These are phyloP conservation scores for Zosterops hypoxanthus DNA, from an alignment of 2,113 vertebrate species.

Conservation along the genomic window DNA sequence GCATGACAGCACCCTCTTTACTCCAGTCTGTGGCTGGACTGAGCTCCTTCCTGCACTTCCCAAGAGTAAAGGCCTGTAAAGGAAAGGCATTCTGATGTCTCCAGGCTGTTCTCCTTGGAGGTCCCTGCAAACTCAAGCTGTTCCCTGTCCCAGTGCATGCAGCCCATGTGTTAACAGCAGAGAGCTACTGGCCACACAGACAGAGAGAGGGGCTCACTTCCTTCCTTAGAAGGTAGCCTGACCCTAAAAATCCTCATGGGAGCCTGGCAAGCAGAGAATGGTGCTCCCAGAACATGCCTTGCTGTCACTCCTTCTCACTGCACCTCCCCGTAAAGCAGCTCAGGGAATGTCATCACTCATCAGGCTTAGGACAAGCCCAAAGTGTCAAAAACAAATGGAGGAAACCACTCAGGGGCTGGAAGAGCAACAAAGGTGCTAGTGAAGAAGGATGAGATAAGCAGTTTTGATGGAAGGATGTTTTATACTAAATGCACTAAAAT, in stretches of 20 bases:
- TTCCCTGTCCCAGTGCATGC: not conserved
- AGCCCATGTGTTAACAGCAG: not conserved
- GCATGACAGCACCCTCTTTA: not conserved
- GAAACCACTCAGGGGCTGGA: not conserved
- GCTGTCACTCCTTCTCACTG: not conserved
- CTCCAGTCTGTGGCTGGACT: not conserved
- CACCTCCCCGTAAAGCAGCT: not conserved
- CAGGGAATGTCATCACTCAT: not conserved
- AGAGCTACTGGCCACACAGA: not conserved
- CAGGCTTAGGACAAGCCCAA: not conserved
- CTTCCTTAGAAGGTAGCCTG: not conserved
- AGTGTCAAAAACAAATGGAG: not conserved
- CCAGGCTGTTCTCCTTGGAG: slow-evolving; percentile 4
- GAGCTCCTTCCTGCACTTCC: not conserved
- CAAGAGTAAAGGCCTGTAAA: not conserved
- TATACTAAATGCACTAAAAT: not conserved
- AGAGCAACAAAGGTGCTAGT: not conserved
- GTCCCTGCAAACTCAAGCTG: slow-evolving; percentile 9
- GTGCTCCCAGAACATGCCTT: not conserved
- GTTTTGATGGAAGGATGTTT: not conserved
- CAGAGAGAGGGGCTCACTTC: not conserved
- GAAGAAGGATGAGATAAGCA: not conserved
- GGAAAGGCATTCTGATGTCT: slow-evolving; percentile 19
- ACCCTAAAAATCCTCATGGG: not conserved
- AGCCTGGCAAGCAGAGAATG: not conserved